These are phyloP conservation scores for Archivesica marissinica DNA, from an alignment of 1,140 invertebrate genomes.

Conservation along the genomic window DNA sequence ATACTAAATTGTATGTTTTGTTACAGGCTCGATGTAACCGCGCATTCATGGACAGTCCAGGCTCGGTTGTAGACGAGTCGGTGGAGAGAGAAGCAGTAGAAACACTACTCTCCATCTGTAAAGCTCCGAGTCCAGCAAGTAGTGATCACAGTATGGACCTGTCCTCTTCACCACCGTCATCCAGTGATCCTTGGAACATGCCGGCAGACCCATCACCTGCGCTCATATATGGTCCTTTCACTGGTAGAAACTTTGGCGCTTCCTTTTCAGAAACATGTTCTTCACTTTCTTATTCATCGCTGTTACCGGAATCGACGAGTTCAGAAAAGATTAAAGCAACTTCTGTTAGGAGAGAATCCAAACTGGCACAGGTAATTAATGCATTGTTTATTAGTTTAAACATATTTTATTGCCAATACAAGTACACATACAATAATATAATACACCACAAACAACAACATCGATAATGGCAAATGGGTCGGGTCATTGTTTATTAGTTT, in stretches of 20 bases:
- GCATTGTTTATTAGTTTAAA: too few relatives aligned
- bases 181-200: conserved; percentile 49
- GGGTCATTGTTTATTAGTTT: too few relatives aligned
- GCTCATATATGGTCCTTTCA: conserved; percentile 3
- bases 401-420: too few relatives aligned
- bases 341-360: conserved; percentile 60
- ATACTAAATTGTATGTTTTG: too few relatives aligned
- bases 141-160: conserved; percentile 60
- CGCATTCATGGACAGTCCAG: conserved; percentile 46
- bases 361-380: conserved; percentile 66
- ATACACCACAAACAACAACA: too few relatives aligned
- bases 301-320: background rate
- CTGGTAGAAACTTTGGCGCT: background rate
- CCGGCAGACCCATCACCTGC: background rate
- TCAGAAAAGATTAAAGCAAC: background rate
- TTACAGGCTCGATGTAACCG: conserved; percentile 12
- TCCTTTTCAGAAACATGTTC: background rate
- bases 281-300: background rate
- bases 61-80: conserved; percentile 45
- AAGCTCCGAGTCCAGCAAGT: conserved; percentile 48
- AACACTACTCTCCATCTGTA: conserved; percentile 70
- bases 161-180: conserved; percentile 1
- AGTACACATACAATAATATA: too few relatives aligned
- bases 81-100: conserved; percentile 72
- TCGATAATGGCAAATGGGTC: too few relatives aligned